Percentiles rank a stretch among this genome's conserved stretches.
These are phyloP conservation scores for Alligator mississippiensis DNA, from an alignment of 2,113 vertebrate species.

Conservation along the genomic window DNA sequence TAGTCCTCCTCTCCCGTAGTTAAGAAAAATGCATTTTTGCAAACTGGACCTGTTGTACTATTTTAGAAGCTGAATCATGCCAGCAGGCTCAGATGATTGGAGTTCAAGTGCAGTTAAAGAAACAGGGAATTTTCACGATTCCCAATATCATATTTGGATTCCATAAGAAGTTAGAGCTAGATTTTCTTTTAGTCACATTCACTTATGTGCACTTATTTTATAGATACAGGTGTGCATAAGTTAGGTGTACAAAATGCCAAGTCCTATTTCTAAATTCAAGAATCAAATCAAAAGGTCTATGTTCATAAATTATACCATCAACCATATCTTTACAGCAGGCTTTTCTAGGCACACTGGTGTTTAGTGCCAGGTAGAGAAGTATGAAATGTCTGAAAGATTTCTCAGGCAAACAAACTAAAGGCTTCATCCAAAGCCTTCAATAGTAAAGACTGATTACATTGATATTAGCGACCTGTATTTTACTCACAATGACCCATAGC, in stretches of 20 bases:
- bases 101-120: slow-evolving; percentile 44
- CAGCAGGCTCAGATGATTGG: slow-evolving; percentile 36
- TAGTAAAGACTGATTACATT: slow-evolving; percentile 30
- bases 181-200: slow-evolving; percentile 25
- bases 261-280: slow-evolving; percentile 20
- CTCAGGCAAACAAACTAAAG: slow-evolving; percentile 24
- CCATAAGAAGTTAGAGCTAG: slow-evolving; percentile 21
- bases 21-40: slow-evolving; percentile 7
- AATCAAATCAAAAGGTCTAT: slow-evolving; percentile 2
- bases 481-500: slow-evolving; percentile 14
- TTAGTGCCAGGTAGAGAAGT: neutral
- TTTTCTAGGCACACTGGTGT: slow-evolving; percentile 36
- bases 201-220: neutral
- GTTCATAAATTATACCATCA: slow-evolving; percentile 1
- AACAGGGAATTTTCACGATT: slow-evolving; percentile 19
- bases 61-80: neutral
- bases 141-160: slow-evolving; percentile 18
- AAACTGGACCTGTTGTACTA: neutral
- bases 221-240: slow-evolving; percentile 3
- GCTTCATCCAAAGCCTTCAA: slow-evolving; percentile 56
- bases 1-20: slow-evolving; percentile 8
- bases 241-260: neutral
- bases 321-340: slow-evolving; percentile 6
- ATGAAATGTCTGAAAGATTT: slow-evolving; percentile 11
- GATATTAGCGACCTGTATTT: neutral